phyloP scores from a whole-genome alignment of 2,113 vertebrate species.

The Phrynosoma platyrhinos region DNA sequence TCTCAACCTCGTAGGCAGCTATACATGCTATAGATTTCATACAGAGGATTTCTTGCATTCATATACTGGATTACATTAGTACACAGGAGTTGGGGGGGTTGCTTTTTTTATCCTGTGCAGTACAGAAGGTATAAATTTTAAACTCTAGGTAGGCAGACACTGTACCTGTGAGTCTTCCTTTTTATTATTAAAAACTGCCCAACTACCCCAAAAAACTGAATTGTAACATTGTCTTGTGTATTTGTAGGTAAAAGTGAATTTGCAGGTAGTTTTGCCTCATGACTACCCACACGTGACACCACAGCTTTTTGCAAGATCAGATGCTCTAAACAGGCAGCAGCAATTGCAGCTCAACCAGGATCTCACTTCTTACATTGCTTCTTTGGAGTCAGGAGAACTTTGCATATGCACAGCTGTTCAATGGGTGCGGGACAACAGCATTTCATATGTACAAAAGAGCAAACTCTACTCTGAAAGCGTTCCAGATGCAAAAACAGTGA shows the following conservation, averaged over 20 bases:
- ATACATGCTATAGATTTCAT: not conserved
- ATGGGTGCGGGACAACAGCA: constrained; percentile 79
- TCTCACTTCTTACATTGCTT: constrained; percentile 71
- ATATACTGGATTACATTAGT: not conserved
- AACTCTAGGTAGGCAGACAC: no score
- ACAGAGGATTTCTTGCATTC: not conserved
- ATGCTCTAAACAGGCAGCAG: constrained; percentile 74
- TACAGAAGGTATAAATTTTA: not conserved
- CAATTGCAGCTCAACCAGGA: constrained; percentile 76
- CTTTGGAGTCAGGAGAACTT: constrained; percentile 74
- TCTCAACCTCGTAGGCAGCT: not conserved
- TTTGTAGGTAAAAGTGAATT: constrained; percentile 77
- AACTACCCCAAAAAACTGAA: not conserved
- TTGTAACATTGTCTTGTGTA: not conserved
- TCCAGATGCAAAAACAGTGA: constrained; percentile 23
- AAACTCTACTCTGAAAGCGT: not conserved
- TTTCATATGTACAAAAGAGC: constrained; percentile 62
- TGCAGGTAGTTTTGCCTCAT: constrained; percentile 79
- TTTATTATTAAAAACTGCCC: not conserved
- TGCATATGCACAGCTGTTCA: constrained; percentile 75
- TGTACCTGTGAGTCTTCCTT: no score
- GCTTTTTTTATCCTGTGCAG: not conserved
- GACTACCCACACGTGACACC: constrained; percentile 71
- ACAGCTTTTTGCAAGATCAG: constrained; percentile 77
- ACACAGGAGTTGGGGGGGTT: not conserved